phyloP scores from a whole-genome alignment of 2,888 invertebrate species.

The Sceliomorpha sp. region DNA sequence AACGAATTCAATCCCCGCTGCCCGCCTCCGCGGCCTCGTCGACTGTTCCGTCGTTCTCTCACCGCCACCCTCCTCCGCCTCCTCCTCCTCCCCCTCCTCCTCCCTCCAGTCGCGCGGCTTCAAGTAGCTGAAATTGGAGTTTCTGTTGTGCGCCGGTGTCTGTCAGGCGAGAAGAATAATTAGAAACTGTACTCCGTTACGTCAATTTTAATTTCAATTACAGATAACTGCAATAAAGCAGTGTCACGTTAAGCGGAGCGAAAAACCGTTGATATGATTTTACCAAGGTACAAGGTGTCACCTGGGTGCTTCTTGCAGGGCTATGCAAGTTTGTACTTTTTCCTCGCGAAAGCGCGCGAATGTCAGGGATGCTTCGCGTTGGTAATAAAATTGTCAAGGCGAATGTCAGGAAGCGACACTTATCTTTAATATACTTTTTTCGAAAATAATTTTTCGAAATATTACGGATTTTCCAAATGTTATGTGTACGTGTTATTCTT shows the following conservation, averaged over 20 bases:
- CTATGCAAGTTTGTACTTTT: too few species aligned
- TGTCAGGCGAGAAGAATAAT: constrained; percentile 65
- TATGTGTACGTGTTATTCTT: too few species aligned
- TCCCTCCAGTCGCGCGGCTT: constrained; percentile 49
- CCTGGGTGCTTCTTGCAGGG: too few species aligned
- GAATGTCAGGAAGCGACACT: too few species aligned
- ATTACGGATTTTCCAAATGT: too few species aligned
- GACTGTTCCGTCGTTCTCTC: constrained; percentile 44
- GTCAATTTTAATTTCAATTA: constrained; percentile 63
- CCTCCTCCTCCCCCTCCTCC: constrained; percentile 39
- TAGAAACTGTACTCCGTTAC: constrained; percentile 57
- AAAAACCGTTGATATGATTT: constrained; percentile 38
- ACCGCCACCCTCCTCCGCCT: constrained; percentile 42
- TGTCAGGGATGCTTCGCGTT: too few species aligned
- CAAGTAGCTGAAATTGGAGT: constrained; percentile 61
- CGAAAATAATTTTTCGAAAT: too few species aligned
- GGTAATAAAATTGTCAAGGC: too few species aligned
- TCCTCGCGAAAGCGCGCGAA: too few species aligned
- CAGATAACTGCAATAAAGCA: constrained; percentile 41
- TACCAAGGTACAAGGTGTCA: constrained; percentile 11
- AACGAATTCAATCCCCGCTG: constrained; percentile 58
- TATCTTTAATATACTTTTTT: too few species aligned
- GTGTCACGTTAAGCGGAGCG: constrained; percentile 24
- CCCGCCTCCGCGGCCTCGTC: constrained; percentile 38
- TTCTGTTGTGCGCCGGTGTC: constrained; percentile 58